Base-by-base conservation (phyloP, 2,888 invertebrate genomes). In the Agonopterix subpropinquella region DNA sequence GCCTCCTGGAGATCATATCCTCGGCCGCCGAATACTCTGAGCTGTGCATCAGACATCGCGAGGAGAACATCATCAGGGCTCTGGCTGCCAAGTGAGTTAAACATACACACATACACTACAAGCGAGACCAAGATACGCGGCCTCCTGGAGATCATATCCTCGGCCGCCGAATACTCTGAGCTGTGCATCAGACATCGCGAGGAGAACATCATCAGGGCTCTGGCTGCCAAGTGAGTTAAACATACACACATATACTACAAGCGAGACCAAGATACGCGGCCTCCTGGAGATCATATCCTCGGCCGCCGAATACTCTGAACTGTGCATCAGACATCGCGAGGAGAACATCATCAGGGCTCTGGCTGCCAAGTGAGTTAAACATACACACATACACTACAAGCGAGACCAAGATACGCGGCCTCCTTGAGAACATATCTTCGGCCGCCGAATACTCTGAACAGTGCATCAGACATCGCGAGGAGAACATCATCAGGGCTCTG, bases 111-210 rank as follows among this genome's bases (percentile, higher is more conserved):
- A 18, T 18, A 18, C 13, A 13, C 87, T 99, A 98, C 98, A 61
- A 96, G 92, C 65, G 99, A 99, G 88, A 99, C 99, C 0, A 99
- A 99, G 88, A 96, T 99, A 53, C 92, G 98, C 9, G 98, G 99
- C 1, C 90, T 99, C 8, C 86, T 99, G 64, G 99, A 99, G 89
- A 99, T 99, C 72, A 97, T 99, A 55, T 96, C 98, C 0, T 97
- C 97, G 1, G 99, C 99, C 0, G 97, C 97, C 0, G 99, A 99
- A 82, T 99, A 98, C 82, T 96, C 97, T 54, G 94, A 94, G 62
- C 93, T 99, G 49, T 95, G 97, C 39, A 97, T 99, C 48, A 85
- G 99, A 8, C 99, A 99, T 72, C 93, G 96, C 8, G 99, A 99
- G 81, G 98, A 99, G 74, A 92, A 93, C 61, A 92, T 99, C 49